These are phyloP conservation scores for Aegithalos caudatus DNA, from an alignment of 2,113 vertebrate species.

Conservation along the genomic window DNA sequence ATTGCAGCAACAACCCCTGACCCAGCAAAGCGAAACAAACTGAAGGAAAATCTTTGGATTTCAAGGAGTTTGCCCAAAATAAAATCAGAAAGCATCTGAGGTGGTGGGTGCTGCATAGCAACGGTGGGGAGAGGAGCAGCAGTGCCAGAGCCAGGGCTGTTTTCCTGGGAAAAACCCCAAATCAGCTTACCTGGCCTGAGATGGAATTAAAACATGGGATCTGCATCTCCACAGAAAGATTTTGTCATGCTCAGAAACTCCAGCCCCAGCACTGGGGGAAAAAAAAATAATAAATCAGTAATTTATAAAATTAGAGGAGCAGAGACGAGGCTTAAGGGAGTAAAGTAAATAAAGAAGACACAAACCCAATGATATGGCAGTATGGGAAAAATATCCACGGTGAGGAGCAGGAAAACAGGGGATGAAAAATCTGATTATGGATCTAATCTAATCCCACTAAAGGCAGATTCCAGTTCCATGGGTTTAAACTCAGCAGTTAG, in stretches of 20 bases:
- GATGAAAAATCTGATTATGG: background rate
- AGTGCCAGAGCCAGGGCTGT: background rate
- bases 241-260: background rate
- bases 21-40: background rate
- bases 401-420: background rate
- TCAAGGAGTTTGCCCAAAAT: background rate
- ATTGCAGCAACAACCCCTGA: background rate
- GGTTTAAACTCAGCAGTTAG: background rate
- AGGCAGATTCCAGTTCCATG: background rate
- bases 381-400: background rate
- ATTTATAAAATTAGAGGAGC: background rate
- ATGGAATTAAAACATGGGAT: background rate
- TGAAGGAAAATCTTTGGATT: background rate
- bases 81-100: background rate
- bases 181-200: background rate
- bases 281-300: background rate
- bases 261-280: background rate
- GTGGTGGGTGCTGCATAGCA: background rate
- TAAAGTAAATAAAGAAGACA: background rate
- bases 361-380: background rate
- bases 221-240: background rate
- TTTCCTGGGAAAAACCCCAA: background rate
- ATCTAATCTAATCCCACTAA: background rate
- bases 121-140: background rate
- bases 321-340: background rate